Conservation (phyloP, 2,888 invertebrate species). For the Microchrysa polita region DNA sequence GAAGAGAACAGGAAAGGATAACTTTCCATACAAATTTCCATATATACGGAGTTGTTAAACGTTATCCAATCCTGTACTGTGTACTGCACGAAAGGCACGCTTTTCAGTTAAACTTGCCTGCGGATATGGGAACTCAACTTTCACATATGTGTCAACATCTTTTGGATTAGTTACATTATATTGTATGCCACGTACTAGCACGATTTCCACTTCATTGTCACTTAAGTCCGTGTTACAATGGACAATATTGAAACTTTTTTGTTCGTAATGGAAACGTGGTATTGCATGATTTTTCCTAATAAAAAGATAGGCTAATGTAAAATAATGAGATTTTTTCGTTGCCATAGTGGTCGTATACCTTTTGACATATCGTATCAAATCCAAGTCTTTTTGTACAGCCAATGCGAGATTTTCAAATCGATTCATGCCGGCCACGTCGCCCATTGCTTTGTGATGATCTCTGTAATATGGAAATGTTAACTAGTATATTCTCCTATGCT, state of each 20-base stretch:
- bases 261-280: slow-evolving; percentile 95
- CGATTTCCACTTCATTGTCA: slow-evolving; percentile 89
- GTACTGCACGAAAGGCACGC: no score
- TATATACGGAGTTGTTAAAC: no score
- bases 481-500: neutral
- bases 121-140: slow-evolving; percentile 92
- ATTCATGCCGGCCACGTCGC: slow-evolving; percentile 89
- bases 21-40: no score
- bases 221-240: slow-evolving; percentile 94
- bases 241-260: slow-evolving; percentile 86
- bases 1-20: neutral
- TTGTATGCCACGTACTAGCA: slow-evolving; percentile 85
- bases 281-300: slow-evolving; percentile 67
- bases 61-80: no score
- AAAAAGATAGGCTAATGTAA: slow-evolving; percentile 26
- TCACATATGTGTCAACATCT: slow-evolving; percentile 92
- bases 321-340: slow-evolving; percentile 50
- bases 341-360: no score
- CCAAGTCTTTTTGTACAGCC: slow-evolving; percentile 86
- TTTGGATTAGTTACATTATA: slow-evolving; percentile 84
- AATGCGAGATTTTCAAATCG: slow-evolving; percentile 88
- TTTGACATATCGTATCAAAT: slow-evolving; percentile 80
- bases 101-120: slow-evolving; percentile 66
- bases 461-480: slow-evolving; percentile 57
- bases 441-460: slow-evolving; percentile 88